Evolutionary conservation across 2,797 vertebrate species (phyloP).

Genomic region (Sebastes hubbsi): DNA sequence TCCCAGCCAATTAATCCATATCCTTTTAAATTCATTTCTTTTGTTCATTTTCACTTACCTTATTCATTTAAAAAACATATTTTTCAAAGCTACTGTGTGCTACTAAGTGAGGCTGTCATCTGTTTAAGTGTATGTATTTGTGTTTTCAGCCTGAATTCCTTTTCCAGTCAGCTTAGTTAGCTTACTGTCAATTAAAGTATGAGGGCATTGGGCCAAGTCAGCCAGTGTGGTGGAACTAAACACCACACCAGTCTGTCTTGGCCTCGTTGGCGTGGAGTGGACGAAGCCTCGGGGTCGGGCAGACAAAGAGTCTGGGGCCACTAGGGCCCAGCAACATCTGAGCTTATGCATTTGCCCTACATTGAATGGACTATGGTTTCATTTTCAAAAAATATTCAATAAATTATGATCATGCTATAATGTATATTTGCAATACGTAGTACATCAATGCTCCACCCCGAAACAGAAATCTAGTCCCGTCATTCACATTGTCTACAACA

Average conservation of each 20-base stretch:
- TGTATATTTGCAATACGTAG: background rate
- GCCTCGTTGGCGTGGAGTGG: conserved; percentile 1
- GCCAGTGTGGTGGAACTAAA: conserved; percentile 35
- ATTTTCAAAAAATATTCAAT: background rate
- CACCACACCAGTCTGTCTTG: conserved; percentile 21
- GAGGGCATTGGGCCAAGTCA: background rate
- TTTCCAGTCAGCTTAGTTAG: conserved; percentile 19
- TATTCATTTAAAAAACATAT: background rate
- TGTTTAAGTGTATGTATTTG: conserved; percentile 6
- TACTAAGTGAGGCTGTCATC: background rate
- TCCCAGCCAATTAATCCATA: conserved; percentile 11
- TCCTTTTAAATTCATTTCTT: background rate
- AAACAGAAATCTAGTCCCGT: background rate
- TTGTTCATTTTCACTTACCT: conserved; percentile 13
- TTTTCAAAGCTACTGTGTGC: conserved; percentile 5
- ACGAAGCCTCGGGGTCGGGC: conserved; percentile 11
- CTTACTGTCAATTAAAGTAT: conserved; percentile 1
- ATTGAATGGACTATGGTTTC: background rate
- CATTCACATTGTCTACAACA: background rate
- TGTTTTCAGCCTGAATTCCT: background rate
- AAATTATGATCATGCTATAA: background rate
- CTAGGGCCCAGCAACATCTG: background rate
- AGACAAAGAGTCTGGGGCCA: conserved; percentile 13
- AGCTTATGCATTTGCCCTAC: background rate
- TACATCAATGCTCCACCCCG: background rate